Evolutionary conservation across 2,797 vertebrate species (phyloP), one percentile per base, ranked within the genome.

Genomic region (Ctenopoma kingsleyae): DNA sequence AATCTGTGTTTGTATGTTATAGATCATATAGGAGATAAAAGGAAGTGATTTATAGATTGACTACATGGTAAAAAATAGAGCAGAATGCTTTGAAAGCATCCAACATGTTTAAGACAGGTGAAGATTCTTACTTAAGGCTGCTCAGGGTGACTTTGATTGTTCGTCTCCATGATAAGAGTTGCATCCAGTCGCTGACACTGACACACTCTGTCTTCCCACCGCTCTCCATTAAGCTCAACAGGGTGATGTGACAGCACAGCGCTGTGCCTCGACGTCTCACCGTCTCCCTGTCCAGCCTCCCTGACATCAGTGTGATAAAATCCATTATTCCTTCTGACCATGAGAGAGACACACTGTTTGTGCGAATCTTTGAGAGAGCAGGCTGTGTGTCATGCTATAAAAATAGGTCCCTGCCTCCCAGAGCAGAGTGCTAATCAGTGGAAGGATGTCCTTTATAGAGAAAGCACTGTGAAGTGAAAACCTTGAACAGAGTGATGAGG

Each of bases 321-420:
- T 35, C 25, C 2, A 40, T 61, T 79, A 62, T 68, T 70, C 47
- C 51, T 59, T 51, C 67, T 67, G 75, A 61, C 65, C 57, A 15
- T 74, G 56, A 82, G 61, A 80, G 54, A 77, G 62, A 78, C 54
- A 36, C 56, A 36, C 27, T 74, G 76, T 70, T 60, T 72, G 58
- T 73, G 52, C 77, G 82, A 87, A 64, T 86, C 74, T 83, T 76
- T 36, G 54, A 17, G 59, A 73, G 55, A 58, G 47, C 52, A 7
- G 60, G 51, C 56, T 54, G 19, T 55, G 61, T 81, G 78, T 79
- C 54, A 67, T 67, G 58, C 69, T 71, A 32, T 72, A 71, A 75
- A 68, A 50, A 63, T 32, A 35, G 17, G 67, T 53, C n/a, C 12
- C 59, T 41, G 38, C 56, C 69, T 76, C 57, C 51, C 44, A 48